Conservation (phyloP, 2,113 vertebrate genomes). For the Xiphophorus maculatus region DNA sequence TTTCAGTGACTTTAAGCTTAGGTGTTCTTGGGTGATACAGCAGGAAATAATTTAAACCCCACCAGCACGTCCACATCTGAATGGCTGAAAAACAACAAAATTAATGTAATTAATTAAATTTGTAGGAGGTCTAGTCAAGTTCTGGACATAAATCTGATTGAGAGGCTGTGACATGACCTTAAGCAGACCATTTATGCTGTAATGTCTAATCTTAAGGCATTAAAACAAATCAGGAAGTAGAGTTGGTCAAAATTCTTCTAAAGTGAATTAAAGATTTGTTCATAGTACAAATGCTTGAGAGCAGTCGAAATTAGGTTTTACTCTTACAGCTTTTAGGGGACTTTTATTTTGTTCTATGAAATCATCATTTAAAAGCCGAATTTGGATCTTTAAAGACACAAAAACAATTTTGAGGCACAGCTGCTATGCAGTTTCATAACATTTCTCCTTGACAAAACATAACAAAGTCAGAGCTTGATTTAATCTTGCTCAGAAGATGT, state of each 20-base stretch:
- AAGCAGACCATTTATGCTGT: neutral
- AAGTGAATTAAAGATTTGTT: too few species aligned
- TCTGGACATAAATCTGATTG: neutral
- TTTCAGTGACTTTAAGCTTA: too few species aligned
- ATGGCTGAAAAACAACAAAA: neutral
- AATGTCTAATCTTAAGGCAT: too few species aligned
- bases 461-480: neutral
- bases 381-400: neutral
- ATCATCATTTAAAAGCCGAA: neutral
- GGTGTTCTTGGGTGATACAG: too few species aligned
- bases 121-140: neutral
- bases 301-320: too few species aligned
- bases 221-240: too few species aligned
- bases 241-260: too few species aligned
- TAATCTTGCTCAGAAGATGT: constrained; percentile 16
- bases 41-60: neutral
- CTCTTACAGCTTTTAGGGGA: too few species aligned
- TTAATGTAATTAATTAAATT: neutral
- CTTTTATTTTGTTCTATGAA: neutral
- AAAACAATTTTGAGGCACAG: too few species aligned
- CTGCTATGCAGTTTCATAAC: neutral
- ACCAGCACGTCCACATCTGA: neutral
- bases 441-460: neutral
- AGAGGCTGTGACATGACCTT: neutral
- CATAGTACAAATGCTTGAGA: too few species aligned